Conservation (phyloP, 1,140 invertebrate genomes). For the Gryon sp. region DNA sequence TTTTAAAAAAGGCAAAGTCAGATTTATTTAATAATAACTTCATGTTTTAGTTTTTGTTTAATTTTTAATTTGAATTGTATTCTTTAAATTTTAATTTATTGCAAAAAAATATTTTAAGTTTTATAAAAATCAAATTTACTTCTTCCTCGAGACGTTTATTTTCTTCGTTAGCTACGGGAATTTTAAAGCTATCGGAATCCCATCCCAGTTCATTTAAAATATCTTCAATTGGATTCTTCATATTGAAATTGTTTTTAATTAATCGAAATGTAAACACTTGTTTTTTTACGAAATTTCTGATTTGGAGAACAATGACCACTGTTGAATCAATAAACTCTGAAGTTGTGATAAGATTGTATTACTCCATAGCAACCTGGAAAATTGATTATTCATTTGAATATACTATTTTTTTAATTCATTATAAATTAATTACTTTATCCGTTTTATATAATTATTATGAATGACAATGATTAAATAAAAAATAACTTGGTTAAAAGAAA, state of each 20-base stretch:
- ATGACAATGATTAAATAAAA: background rate
- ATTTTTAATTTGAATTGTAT: background rate
- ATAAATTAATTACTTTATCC: too few relatives aligned
- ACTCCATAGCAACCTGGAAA: slow-evolving; percentile 12
- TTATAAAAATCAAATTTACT: slow-evolving; percentile 69
- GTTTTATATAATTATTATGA: too few relatives aligned
- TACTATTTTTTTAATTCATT: too few relatives aligned
- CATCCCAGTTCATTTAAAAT: slow-evolving; percentile 85
- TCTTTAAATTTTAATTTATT: slow-evolving; percentile 5
- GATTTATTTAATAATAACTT: background rate
- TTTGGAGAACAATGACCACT: background rate
- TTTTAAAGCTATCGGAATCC: slow-evolving; percentile 83
- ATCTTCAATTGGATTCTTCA: slow-evolving; percentile 78
- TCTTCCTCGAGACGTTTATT: slow-evolving; percentile 84
- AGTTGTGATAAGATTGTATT: background rate
- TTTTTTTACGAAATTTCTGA: background rate
- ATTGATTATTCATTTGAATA: background rate
- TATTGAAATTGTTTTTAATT: slow-evolving; percentile 35
- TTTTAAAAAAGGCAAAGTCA: slow-evolving; percentile 1
- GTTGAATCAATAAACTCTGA: slow-evolving; percentile 8
- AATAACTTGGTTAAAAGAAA: too few relatives aligned
- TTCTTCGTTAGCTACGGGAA: slow-evolving; percentile 86
- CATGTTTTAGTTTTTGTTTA: background rate
- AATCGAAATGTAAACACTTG: background rate
- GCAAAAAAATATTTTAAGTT: slow-evolving; percentile 10